A percentile compares a stretch with the other conserved stretches of the same genome.
Conservation (phyloP, 2,113 vertebrate genomes). For the Stictonetta naevosa region DNA sequence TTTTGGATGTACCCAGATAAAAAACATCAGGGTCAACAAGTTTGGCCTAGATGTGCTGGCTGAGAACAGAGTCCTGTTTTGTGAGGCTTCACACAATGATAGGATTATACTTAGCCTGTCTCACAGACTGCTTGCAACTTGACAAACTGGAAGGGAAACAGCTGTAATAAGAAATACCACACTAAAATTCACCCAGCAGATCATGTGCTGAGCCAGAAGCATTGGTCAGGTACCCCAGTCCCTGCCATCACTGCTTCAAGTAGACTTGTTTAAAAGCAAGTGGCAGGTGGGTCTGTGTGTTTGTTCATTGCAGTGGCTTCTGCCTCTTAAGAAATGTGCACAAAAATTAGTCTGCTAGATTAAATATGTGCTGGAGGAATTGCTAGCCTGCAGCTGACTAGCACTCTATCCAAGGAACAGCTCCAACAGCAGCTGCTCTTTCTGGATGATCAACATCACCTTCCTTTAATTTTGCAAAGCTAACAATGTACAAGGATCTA, state of each 20-base stretch:
- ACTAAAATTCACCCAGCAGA: background rate
- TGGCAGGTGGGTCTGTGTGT: background rate
- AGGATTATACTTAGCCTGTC: background rate
- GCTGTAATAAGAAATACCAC: background rate
- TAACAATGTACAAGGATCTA: background rate
- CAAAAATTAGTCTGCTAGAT: background rate
- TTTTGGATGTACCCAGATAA: background rate
- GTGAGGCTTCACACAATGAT: background rate
- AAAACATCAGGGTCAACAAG: background rate
- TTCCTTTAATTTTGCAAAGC: background rate
- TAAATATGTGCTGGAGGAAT: background rate
- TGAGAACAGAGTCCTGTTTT: background rate
- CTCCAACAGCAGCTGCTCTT: background rate
- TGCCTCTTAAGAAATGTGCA: background rate
- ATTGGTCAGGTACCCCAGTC: background rate
- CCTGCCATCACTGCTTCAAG: background rate
- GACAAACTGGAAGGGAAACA: background rate
- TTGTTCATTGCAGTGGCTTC: background rate
- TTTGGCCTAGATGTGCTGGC: background rate
- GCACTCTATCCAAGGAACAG: conserved; percentile 8
- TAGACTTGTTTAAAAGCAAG: background rate
- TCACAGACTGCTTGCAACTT: background rate
- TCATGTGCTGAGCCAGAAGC: background rate
- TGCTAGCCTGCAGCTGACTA: background rate
- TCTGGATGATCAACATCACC: background rate